Base-by-base conservation (phyloP, 1,140 invertebrate genomes). In the Pogonus chalceus region DNA sequence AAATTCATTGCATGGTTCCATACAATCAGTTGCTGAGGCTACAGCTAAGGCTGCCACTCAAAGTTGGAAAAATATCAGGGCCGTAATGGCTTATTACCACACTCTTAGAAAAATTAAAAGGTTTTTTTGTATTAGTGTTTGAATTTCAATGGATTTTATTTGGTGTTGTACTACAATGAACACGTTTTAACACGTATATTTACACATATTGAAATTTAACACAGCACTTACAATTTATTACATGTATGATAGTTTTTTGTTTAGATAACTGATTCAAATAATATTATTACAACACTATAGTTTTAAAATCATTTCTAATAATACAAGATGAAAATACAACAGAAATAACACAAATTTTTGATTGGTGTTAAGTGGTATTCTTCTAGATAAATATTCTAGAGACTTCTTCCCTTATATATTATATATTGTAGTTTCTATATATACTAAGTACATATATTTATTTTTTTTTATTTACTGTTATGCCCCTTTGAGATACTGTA, bases 51-150 rank as follows among this genome's bases (percentile, higher is more conserved):
- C 79, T 69, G 80, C 83, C 56, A 81, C 83, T 64, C 84, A 86
- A 75, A 86, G 85, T 67, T 90, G 87, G 87, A 84, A 82, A 72
- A 88, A 88, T 73, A 77, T 90, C 56, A 78, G 85, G 65, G 86
- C 86, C 61, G 87, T 88, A 62, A 86, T 89, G 84, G 84, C 86
- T 62, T 86, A 88, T 76, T 89, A 89, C 79, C 84, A 85, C 74
- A 83, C 85, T 61, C 80, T 90, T 64, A 81, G 87, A 72, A 86
- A 87, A 76, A 89, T 90, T 74, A 88, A 88, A 84, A 90, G 87
- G 87, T 88, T 60, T 20, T 22, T 18, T 21, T 20, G 35, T 35
- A 49, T 21, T 51, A 10, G 47, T 52, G 18, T 52, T 39, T 48
- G 18, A 20, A 46, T 48, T 56, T 52, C 58, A 31, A 51, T 53